These are phyloP conservation scores for Peromyscus melanophrys DNA, from an alignment of 2,797 vertebrate genomes.

Conservation along the genomic window DNA sequence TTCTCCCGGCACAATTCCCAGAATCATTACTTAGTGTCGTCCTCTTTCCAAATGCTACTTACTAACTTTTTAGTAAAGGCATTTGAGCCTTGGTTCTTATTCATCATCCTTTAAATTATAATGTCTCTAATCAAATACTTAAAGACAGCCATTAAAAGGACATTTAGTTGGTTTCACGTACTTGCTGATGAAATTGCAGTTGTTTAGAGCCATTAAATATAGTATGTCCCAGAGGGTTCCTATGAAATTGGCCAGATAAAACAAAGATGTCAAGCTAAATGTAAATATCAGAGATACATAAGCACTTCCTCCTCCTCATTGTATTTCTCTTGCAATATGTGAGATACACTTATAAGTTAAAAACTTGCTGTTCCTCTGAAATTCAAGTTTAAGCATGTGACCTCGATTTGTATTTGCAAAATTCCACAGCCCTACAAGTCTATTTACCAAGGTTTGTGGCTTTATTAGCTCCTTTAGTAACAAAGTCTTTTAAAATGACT, in stretches of 20 bases:
- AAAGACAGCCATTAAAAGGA: constrained; percentile 73
- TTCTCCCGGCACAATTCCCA: constrained; percentile 80
- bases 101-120: constrained; percentile 74
- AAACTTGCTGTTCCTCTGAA: background rate
- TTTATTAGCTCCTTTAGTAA: constrained; percentile 9
- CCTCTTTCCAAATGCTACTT: constrained; percentile 65
- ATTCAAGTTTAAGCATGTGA: background rate
- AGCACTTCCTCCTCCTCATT: background rate
- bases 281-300: constrained; percentile 51
- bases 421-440: background rate
- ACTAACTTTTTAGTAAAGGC: constrained; percentile 70
- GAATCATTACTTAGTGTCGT: constrained; percentile 76
- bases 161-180: constrained; percentile 56
- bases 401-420: constrained; percentile 10
- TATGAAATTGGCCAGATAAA: constrained; percentile 54
- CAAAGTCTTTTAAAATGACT: constrained; percentile 14
- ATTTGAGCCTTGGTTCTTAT: constrained; percentile 53
- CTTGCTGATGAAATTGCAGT: constrained; percentile 53
- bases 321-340: background rate
- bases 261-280: constrained; percentile 16
- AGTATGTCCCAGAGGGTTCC: background rate
- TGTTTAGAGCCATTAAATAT: constrained; percentile 57
- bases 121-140: constrained; percentile 77
- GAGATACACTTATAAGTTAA: background rate
- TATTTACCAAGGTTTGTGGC: background rate